Evolutionary conservation across 1,140 invertebrate genomes (phyloP).

Genomic region (Xylocopa sonorina): DNA sequence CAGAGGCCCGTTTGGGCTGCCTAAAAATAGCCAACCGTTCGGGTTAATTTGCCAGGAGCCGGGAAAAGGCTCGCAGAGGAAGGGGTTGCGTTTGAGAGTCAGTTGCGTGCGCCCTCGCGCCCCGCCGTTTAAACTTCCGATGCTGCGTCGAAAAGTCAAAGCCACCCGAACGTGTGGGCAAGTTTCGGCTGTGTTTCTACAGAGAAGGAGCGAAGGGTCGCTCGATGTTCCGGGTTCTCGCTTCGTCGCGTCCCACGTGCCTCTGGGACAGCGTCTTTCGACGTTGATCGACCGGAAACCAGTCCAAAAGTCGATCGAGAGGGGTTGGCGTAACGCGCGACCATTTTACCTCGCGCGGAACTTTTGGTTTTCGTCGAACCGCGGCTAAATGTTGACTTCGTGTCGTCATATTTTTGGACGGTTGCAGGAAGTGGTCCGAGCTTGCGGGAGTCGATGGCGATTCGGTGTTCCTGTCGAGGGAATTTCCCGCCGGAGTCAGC

Average conservation of each 20-base stretch:
- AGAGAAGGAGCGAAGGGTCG: conserved; percentile 9
- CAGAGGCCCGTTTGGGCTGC: not conserved
- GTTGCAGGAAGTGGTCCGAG: not conserved
- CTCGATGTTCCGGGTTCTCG: conserved; percentile 57
- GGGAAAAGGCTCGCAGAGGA: not conserved
- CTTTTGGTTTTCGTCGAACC: not conserved
- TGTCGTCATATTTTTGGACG: no score
- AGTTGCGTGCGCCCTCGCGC: not conserved
- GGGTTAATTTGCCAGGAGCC: conserved; percentile 24
- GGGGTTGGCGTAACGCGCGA: not conserved
- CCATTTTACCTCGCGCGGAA: not conserved
- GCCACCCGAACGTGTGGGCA: no score
- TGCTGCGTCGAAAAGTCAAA: conserved; percentile 8
- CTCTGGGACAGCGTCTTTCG: conserved; percentile 47
- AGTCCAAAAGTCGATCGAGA: not conserved
- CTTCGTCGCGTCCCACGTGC: conserved; percentile 66
- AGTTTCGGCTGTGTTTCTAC: not conserved
- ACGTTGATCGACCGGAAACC: conserved; percentile 63
- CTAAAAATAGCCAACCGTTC: conserved; percentile 2
- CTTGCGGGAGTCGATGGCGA: not conserved
- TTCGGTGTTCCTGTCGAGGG: not conserved
- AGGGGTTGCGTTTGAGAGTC: not conserved
- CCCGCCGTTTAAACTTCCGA: not conserved
- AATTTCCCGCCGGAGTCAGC: not conserved
- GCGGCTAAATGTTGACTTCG: no score